Evolutionary conservation across 1,140 invertebrate genomes (phyloP), one percentile per base, ranked within the genome.

Genomic region (Scaptomyza montana): DNA sequence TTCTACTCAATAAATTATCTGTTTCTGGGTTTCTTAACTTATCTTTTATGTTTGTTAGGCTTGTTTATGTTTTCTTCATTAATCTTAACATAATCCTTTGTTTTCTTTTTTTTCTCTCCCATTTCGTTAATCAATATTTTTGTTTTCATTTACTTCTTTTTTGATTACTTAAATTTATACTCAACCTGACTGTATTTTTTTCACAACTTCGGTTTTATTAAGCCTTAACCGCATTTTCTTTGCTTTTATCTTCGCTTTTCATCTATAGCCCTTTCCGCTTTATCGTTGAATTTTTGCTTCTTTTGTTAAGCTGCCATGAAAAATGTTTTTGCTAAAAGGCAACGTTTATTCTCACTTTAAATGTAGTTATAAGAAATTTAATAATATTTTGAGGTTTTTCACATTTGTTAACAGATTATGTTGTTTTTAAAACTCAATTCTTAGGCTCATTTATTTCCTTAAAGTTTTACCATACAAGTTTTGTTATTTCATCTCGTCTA

Each of bases 401-500:
- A 21, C 21, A 21, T 21, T 21, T 21, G 3, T 21, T 21, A 21
- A n/a, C 21, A 21, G 21, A 25, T 25, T 25, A 3, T 25, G 3
- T 25, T 25, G 21, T 25, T 25, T 33, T 33, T 0, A 33, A 33
- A 7, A 33, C 5, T 33, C 30, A 5, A 33, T 33, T 1, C 5
- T 33, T 33, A 33, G 30, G 30, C 30, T 33, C 30, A 33, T 33
- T 33, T 6, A 33, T 33, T 36, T 36, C 6, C 6, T 30, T 30
- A 30, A 7, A 30, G 7, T 36, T 9, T 9, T 8, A 9, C 8
- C 33, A 9, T 36, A 9, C 9, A 36, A 43, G 12, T 43, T n/a
- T 9, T 13, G 16, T 65, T 72, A 13, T 53, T 33, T 25, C 33
- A 16, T 10, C 54, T 57, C n/a, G 54, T 47, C 30, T 72, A 54